These are phyloP conservation scores for Callithrix jacchus DNA, from an alignment of 2,113 vertebrate species.

Conservation along the genomic window DNA sequence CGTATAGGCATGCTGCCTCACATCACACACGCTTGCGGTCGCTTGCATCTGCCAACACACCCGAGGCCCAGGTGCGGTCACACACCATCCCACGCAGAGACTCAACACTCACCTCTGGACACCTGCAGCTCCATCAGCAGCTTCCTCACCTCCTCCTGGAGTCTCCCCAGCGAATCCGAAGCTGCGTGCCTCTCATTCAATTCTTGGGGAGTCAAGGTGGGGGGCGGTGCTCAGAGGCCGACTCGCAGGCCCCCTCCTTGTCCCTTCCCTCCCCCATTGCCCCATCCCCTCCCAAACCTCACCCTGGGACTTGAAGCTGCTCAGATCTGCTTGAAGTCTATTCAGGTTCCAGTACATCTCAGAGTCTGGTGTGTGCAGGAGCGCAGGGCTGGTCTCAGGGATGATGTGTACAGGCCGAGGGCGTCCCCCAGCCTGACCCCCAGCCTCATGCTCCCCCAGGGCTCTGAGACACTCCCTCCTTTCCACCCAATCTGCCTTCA, in stretches of 20 bases:
- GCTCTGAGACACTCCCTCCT: neutral
- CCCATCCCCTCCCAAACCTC: neutral
- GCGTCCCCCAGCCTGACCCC: fast-evolving
- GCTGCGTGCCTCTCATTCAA: constrained; percentile 40
- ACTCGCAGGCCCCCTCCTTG: fast-evolving
- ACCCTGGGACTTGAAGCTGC: constrained; percentile 59
- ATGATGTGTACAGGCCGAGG: neutral
- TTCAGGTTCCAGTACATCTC: constrained; percentile 53
- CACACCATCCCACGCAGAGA: neutral
- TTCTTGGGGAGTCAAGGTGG: neutral
- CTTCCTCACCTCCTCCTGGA: constrained; percentile 56
- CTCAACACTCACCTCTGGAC: constrained; percentile 33
- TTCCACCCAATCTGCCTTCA: neutral
- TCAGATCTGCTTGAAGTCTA: constrained; percentile 36
- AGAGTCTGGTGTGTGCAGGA: neutral
- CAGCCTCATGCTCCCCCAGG: neutral
- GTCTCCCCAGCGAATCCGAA: neutral
- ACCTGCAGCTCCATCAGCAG: constrained; percentile 51
- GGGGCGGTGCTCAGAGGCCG: neutral
- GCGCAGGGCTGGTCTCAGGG: neutral
- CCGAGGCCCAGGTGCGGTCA: neutral
- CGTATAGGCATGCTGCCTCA: neutral
- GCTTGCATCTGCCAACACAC: fast-evolving
- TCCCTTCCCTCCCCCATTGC: fast-evolving
- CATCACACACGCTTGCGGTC: fast-evolving